Conservation (phyloP, 2,113 vertebrate genomes). For the Narcine bancroftii region DNA sequence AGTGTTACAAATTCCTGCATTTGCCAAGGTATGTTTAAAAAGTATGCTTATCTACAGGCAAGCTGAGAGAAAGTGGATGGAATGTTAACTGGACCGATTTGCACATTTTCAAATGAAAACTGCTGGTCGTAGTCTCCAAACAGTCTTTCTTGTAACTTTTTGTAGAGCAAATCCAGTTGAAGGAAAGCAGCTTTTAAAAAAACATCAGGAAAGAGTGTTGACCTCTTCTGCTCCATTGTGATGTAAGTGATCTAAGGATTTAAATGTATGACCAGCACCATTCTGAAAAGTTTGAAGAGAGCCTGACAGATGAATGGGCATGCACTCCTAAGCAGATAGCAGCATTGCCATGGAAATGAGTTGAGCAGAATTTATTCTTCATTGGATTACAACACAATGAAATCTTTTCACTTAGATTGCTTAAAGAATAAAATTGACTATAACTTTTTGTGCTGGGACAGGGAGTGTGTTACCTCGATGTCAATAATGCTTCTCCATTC, state of each 20-base stretch:
- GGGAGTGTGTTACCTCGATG: neutral
- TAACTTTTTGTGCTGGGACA: neutral
- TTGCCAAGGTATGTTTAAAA: neutral
- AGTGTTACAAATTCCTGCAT: neutral
- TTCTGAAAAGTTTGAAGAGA: neutral
- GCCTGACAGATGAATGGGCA: conserved; percentile 16
- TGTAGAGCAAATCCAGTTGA: neutral
- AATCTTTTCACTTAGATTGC: conserved; percentile 20
- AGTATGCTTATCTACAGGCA: neutral
- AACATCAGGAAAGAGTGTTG: neutral
- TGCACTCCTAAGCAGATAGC: neutral
- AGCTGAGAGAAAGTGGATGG: neutral
- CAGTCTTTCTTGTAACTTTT: neutral
- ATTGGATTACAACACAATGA: conserved; percentile 11
- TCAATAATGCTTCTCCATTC: neutral
- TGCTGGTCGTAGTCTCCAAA: neutral
- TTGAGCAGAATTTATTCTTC: neutral
- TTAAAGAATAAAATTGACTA: conserved; percentile 12
- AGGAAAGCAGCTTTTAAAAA: neutral
- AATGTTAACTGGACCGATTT: neutral
- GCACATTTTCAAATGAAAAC: neutral
- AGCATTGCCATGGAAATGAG: conserved; percentile 27
- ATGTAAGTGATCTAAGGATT: neutral
- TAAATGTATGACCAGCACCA: neutral
- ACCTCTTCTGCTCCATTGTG: neutral